Evolutionary conservation across 2,113 vertebrate genomes (phyloP).

Genomic region (Xenopus borealis): DNA sequence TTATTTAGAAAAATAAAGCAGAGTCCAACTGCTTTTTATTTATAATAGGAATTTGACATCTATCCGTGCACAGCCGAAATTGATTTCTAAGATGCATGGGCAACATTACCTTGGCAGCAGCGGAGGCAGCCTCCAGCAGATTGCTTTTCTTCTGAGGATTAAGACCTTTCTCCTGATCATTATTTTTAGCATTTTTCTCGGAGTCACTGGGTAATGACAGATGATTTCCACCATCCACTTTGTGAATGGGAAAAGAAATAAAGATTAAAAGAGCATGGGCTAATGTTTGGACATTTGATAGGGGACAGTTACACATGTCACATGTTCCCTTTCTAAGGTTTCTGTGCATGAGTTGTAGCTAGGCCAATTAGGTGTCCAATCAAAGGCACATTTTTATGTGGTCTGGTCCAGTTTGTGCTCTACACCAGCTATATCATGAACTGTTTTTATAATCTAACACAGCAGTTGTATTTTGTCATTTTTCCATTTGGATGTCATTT

Average conservation of each 20-base stretch:
- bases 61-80: constrained; percentile 4
- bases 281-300: no score
- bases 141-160: constrained; percentile 26
- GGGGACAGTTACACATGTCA: no score
- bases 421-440: no score
- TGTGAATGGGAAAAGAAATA: constrained; percentile 4
- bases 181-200: constrained; percentile 26
- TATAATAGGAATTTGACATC: constrained; percentile 3
- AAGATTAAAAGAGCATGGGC: background rate
- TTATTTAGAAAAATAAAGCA: background rate
- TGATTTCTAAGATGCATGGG: constrained; percentile 12
- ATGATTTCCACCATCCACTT: constrained; percentile 29
- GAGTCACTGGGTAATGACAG: constrained; percentile 19
- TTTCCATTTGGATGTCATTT: no score
- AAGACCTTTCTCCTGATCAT: constrained; percentile 29
- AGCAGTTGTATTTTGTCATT: no score
- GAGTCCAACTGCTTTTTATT: background rate
- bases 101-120: background rate
- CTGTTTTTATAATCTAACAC: no score
- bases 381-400: no score
- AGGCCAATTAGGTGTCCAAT: no score
- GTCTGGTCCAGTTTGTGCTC: no score
- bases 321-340: no score
- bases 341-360: no score
- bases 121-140: constrained; percentile 20